A percentile compares a stretch with the other conserved stretches of the same genome.
phyloP scores from a whole-genome alignment of 1,140 invertebrate genomes.

The Magallana ariakensis region DNA sequence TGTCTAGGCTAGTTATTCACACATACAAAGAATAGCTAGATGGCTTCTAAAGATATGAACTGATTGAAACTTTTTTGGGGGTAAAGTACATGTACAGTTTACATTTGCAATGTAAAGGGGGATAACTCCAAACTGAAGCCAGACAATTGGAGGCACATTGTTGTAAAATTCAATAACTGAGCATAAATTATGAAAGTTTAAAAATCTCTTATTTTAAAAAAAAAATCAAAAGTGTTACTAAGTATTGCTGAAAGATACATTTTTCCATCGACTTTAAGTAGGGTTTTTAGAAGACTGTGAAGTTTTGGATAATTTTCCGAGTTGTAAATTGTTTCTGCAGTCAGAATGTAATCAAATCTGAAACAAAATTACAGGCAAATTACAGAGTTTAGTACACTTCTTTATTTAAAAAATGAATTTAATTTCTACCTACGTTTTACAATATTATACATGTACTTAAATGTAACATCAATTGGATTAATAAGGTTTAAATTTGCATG shows the following conservation, averaged over 20 bases:
- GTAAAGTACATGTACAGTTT: not conserved
- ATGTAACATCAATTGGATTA: too few relatives aligned
- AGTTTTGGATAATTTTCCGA: conserved; percentile 88
- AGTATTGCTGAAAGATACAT: conserved; percentile 81
- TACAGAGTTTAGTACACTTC: conserved; percentile 19
- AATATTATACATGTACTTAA: too few relatives aligned
- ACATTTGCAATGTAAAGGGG: not conserved
- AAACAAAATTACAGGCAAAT: conserved; percentile 42
- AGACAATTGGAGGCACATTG: not conserved
- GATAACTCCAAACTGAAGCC: not conserved
- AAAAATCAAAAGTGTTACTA: too few relatives aligned
- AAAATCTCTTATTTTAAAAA: too few relatives aligned
- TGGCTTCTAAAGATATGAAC: not conserved
- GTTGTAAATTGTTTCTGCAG: conserved; percentile 96
- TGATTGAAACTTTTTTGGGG: too few relatives aligned
- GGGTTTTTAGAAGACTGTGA: conserved; percentile 84
- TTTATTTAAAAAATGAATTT: not conserved
- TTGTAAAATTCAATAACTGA: not conserved
- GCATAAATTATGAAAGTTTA: too few relatives aligned
- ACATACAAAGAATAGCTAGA: too few relatives aligned
- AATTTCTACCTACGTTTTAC: too few relatives aligned
- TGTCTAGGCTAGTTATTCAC: too few relatives aligned
- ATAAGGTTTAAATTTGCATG: too few relatives aligned
- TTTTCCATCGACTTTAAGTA: conserved; percentile 85
- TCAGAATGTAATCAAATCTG: conserved; percentile 91